Evolutionary conservation across 2,113 vertebrate genomes (phyloP), one percentile per base, ranked within the genome.

Genomic region (Amia ocellicauda): DNA sequence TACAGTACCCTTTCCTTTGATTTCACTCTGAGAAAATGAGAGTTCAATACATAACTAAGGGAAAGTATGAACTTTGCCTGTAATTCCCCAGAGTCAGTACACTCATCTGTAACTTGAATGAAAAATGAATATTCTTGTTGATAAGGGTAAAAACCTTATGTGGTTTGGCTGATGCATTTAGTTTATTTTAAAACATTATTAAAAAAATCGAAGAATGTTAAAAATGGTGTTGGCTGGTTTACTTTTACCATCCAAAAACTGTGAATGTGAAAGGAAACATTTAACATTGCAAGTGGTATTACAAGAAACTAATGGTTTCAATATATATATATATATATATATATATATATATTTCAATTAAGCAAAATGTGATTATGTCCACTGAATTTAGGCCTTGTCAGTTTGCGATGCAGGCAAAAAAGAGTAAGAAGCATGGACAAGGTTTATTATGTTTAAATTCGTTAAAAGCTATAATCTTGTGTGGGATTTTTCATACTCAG

Each of bases 401-500:
- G 5, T n/a, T n/a, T 1, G 31, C 11, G 31, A 36, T 7, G 11
- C 5, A 36, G 31, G 31, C 31, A 36, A 36, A 36, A 36, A 7
- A 36, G n/a, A n/a, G n/a, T 11, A 36, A 36, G 11, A 36, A 36
- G 31, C 31, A 11, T 36, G 31, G 11, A 36, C 5, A 36, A 36
- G 31, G 31, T 11, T 36, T 36, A 54, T 23, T 22, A 20, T 54
- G 17, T 24, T 24, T 23, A 17, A 36, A 29, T 31, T 27, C 63
- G 58, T 58, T 16, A 67, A 74, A 63, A 67, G 57, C 27, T 26
- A 52, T 81, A 76, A 79, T 79, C 78, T 68, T 40, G n/a, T 72
- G 41, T 55, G 63, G 74, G 76, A 80, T 83, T 71, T 75, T 65
- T 68, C 58, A 69, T 72, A 78, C 78, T 51, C 69, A 50, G 22